Evolutionary conservation across 2,888 invertebrate species (phyloP).

Genomic region (Agrotis ipsilon): DNA sequence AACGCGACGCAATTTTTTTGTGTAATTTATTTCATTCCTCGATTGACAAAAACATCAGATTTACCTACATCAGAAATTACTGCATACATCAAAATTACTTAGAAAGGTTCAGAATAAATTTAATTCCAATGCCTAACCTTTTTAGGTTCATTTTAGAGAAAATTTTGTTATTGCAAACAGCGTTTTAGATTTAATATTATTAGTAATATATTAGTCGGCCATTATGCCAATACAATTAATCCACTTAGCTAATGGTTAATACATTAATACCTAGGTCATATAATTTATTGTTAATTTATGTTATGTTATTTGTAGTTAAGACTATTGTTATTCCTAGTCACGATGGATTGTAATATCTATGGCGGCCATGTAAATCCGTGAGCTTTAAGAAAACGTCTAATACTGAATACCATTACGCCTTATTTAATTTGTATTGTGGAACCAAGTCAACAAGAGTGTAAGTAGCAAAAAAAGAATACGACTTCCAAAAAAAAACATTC

Average conservation of each 20-base stretch:
- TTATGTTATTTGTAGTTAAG: constrained; percentile 17
- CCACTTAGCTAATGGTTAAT: constrained; percentile 35
- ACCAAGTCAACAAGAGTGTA: too few relatives aligned
- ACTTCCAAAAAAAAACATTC: too few relatives aligned
- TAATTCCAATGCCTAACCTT: background rate
- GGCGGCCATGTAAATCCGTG: background rate
- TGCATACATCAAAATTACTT: background rate
- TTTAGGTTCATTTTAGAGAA: background rate
- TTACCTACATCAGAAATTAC: background rate
- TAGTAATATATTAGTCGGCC: constrained; percentile 8
- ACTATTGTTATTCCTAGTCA: constrained; percentile 17
- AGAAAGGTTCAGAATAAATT: background rate
- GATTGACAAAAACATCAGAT: too few relatives aligned
- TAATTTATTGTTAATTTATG: too few relatives aligned
- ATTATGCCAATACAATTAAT: constrained; percentile 32
- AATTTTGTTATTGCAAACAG: background rate
- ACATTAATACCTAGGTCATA: constrained; percentile 19
- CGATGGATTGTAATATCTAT: constrained; percentile 29
- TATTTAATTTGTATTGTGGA: background rate
- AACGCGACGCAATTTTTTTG: too few relatives aligned
- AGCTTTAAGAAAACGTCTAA: background rate
- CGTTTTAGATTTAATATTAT: background rate
- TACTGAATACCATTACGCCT: background rate
- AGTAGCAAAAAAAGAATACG: too few relatives aligned
- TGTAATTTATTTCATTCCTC: too few relatives aligned